A percentile compares a stretch with the other conserved stretches of the same genome.
Evolutionary conservation across 2,113 vertebrate species (phyloP).

Genomic region (Microtus richardsoni): DNA sequence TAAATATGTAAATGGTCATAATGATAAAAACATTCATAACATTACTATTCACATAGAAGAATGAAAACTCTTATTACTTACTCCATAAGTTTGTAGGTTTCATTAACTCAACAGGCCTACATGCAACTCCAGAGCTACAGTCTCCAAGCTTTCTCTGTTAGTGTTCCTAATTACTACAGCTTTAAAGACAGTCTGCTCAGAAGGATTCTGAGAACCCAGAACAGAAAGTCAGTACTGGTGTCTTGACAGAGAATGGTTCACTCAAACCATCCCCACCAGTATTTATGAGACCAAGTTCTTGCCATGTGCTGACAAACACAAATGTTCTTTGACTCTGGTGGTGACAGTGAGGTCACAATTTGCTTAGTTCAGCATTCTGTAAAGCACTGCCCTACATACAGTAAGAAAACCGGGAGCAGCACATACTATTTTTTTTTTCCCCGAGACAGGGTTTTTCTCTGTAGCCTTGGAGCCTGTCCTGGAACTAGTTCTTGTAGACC

Average conservation of each 20-base stretch:
- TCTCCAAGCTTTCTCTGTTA: not conserved
- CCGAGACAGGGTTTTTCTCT: no score
- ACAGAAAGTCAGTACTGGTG: not conserved
- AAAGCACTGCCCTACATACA: not conserved
- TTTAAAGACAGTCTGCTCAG: not conserved
- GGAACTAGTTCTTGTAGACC: no score
- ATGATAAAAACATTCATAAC: not conserved
- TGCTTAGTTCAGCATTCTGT: not conserved
- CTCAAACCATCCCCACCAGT: not conserved
- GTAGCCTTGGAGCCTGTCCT: no score
- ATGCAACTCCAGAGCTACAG: not conserved
- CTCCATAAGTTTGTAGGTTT: not conserved
- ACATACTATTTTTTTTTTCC: no score
- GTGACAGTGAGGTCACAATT: not conserved
- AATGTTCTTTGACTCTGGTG: not conserved
- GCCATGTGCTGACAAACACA: not conserved
- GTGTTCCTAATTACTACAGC: conserved; percentile 38
- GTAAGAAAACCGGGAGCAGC: not conserved
- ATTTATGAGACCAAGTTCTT: not conserved
- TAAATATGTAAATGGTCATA: not conserved
- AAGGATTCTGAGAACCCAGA: not conserved
- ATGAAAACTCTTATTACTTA: not conserved
- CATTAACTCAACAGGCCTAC: not conserved
- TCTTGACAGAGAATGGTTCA: not conserved
- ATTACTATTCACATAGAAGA: not conserved